A percentile compares a stretch with the other conserved stretches of the same genome.
phyloP scores from a whole-genome alignment of 2,797 vertebrate genomes.

The Macropus fuliginosus region DNA sequence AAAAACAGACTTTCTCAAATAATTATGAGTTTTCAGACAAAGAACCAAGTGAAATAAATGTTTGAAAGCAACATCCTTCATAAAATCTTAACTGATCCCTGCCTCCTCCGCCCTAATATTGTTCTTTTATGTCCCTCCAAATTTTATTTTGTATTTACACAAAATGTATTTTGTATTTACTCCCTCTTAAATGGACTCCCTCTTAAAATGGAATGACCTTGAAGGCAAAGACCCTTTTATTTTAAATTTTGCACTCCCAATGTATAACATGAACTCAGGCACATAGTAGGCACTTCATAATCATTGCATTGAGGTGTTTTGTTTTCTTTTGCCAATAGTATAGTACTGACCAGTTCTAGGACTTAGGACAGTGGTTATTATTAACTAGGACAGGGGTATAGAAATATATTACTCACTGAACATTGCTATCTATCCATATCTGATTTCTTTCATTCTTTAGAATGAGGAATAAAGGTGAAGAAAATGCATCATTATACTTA shows the following conservation, averaged over 20 bases:
- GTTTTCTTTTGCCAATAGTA: neutral
- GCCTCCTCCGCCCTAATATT: neutral
- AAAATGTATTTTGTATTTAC: neutral
- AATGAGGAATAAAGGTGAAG: conserved; percentile 14
- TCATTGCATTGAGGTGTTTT: neutral
- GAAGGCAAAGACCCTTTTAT: neutral
- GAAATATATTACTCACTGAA: neutral
- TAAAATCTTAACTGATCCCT: neutral
- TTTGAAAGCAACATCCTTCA: neutral
- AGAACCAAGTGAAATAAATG: conserved; percentile 38
- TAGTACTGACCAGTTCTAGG: neutral
- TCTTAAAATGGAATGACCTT: neutral
- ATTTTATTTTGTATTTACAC: neutral
- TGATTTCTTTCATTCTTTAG: conserved; percentile 34
- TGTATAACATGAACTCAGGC: neutral
- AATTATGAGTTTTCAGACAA: conserved; percentile 15
- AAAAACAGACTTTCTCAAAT: neutral
- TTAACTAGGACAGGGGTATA: neutral
- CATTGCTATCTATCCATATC: neutral
- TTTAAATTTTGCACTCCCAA: neutral
- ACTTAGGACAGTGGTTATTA: neutral
- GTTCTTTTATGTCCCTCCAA: neutral
- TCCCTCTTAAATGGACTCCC: neutral
- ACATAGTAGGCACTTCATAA: neutral
- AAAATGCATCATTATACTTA: conserved; percentile 61